Evolutionary conservation across 1,140 invertebrate genomes (phyloP), one percentile per base, ranked within the genome.

Genomic region (Nymphalis io): DNA sequence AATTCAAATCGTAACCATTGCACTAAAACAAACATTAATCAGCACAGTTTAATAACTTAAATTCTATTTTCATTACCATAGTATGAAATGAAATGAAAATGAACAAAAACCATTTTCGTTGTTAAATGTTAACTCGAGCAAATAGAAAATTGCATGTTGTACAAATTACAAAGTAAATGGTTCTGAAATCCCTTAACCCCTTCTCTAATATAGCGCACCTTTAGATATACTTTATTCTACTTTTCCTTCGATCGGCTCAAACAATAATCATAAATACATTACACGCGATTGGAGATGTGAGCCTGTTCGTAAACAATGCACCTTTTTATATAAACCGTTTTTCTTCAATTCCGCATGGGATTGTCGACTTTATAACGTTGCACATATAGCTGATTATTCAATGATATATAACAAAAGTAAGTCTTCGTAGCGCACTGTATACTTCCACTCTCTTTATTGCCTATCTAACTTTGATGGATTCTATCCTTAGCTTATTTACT

Each of bases 241-340:
- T 80, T 80, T 81, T 71, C 73, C 66, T 67, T 79, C 63, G 60
- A 73, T 51, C 67, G 74, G 77, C 79, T 81, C 64, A 73, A 80
- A 79, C 85, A 89, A 89, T 88, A 88, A 89, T 89, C 86, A 89
- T 89, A 89, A 88, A 89, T 89, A 89, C 87, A 89, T 89, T 89
- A 89, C 87, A 84, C 80, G 65, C 87, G 80, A 89, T 89, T 88
- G 82, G 79, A 79, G 79, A 81, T 78, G 78, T 73, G 82, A 90
- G 83, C 86, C 84, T 71, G 80, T 76, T 78, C 82, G 85, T 87
- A 88, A 90, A 90, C 88, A 89, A 82, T 74, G 77, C 76, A 78
- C 77, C 79, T 82, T 71, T 68, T 70, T 71, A 58, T 70, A 61
- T 39, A 58, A 73, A 46, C 42, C 38, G 40, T 20, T 64, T 63